Evolutionary conservation across 2,797 vertebrate species (phyloP).

Genomic region (Cuniculus paca): DNA sequence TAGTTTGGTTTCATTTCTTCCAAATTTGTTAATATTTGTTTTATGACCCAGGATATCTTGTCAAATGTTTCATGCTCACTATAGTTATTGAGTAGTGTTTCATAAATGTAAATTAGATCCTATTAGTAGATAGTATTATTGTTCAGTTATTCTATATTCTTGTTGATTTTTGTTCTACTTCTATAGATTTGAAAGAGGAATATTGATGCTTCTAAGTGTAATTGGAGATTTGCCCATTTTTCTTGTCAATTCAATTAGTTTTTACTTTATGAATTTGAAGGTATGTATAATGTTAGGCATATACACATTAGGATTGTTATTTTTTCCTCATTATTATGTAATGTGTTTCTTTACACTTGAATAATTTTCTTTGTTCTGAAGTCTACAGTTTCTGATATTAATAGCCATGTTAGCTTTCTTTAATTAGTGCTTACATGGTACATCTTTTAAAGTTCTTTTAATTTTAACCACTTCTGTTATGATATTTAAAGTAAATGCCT

Average conservation of each 20-base stretch:
- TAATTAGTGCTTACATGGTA: not conserved
- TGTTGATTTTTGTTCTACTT: not conserved
- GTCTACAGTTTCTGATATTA: not conserved
- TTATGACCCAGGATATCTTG: conserved; percentile 5
- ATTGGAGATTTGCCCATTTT: not conserved
- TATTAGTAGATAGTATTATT: not conserved
- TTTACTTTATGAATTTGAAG: not conserved
- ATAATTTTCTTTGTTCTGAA: not conserved
- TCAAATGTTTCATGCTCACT: not conserved
- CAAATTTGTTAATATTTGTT: conserved; percentile 3
- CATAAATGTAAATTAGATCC: not conserved
- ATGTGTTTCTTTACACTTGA: not conserved
- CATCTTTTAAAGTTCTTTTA: not conserved
- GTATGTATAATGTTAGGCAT: not conserved
- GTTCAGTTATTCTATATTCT: not conserved
- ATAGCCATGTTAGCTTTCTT: not conserved
- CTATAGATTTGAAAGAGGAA: not conserved
- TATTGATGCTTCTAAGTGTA: not conserved
- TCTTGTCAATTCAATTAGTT: not conserved
- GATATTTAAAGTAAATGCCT: not conserved
- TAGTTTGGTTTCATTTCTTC: conserved; percentile 21
- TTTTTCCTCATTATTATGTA: not conserved
- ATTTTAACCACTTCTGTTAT: not conserved
- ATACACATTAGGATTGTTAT: not conserved
- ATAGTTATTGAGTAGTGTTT: not conserved